Evolutionary conservation across 2,888 invertebrate species (phyloP).

Genomic region (Monochamus alternatus): DNA sequence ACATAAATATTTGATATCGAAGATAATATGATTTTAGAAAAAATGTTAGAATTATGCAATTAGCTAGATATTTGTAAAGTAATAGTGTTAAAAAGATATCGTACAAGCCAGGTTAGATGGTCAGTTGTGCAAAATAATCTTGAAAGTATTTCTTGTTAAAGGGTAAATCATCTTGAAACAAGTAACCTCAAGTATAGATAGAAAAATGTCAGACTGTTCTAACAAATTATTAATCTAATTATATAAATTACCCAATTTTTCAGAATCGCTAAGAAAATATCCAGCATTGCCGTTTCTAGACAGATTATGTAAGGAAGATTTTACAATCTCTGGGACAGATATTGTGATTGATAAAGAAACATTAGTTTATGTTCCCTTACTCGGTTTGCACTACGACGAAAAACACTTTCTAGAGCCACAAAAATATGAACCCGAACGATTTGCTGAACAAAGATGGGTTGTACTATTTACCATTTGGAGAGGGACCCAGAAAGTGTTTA

Average conservation of each 20-base stretch:
- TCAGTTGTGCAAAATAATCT: too few relatives aligned
- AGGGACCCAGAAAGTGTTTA: conserved; percentile 60
- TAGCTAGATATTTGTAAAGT: too few relatives aligned
- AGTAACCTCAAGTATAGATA: too few relatives aligned
- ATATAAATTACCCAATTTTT: conserved; percentile 47
- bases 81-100: too few relatives aligned
- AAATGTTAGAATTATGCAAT: too few relatives aligned
- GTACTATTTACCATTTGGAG: conserved; percentile 59
- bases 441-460: conserved; percentile 54
- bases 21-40: too few relatives aligned
- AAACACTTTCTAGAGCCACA: conserved; percentile 59
- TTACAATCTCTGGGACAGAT: conserved; percentile 57
- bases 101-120: too few relatives aligned
- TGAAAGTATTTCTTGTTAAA: too few relatives aligned
- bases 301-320: conserved; percentile 59
- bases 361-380: conserved; percentile 60
- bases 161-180: too few relatives aligned
- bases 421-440: conserved; percentile 59
- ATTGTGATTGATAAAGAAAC: conserved; percentile 64
- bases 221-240: too few relatives aligned
- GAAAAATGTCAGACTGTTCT: too few relatives aligned
- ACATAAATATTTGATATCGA: too few relatives aligned
- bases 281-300: conserved; percentile 66
- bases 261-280: conserved; percentile 69
- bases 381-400: conserved; percentile 58